Conservation (phyloP, 1,140 invertebrate species). For the Lasioglossum baleicum region DNA sequence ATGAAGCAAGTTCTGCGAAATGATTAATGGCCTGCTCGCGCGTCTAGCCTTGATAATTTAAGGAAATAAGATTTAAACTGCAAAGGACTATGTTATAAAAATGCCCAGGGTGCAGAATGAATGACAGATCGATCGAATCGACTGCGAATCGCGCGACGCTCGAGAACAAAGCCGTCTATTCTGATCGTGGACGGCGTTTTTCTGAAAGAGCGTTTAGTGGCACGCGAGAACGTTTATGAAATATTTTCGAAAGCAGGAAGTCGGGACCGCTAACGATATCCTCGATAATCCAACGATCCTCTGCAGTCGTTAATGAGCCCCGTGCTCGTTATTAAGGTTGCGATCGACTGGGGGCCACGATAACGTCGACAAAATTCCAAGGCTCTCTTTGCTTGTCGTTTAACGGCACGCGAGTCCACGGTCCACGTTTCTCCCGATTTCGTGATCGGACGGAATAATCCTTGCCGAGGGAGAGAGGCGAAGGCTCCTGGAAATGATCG, state of each 20-base stretch:
- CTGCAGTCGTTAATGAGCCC: constrained; percentile 30
- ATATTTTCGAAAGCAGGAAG: constrained; percentile 2
- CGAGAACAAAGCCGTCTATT: not conserved
- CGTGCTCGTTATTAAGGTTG: constrained; percentile 2
- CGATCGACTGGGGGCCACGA: not conserved
- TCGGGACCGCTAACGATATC: not conserved
- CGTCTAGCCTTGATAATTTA: too few species aligned
- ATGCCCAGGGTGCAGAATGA: too few species aligned
- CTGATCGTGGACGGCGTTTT: not conserved
- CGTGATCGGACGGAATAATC: not conserved
- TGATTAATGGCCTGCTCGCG: too few species aligned
- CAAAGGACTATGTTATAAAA: too few species aligned
- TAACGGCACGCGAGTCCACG: constrained; percentile 30
- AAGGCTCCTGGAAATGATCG: not conserved
- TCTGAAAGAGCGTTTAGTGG: not conserved
- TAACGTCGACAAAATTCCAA: constrained; percentile 40
- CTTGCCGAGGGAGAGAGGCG: not conserved
- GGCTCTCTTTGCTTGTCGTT: constrained; percentile 27
- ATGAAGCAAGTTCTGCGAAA: too few species aligned
- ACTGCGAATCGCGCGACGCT: not conserved
- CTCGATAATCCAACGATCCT: not conserved
- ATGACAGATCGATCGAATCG: not conserved
- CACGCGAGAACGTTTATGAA: constrained; percentile 21
- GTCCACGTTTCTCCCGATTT: constrained; percentile 20
- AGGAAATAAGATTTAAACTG: too few species aligned